Percentiles rank a stretch among this genome's conserved stretches.
Conservation (phyloP, 2,888 invertebrate species). For the Drosophila mercatorum region DNA sequence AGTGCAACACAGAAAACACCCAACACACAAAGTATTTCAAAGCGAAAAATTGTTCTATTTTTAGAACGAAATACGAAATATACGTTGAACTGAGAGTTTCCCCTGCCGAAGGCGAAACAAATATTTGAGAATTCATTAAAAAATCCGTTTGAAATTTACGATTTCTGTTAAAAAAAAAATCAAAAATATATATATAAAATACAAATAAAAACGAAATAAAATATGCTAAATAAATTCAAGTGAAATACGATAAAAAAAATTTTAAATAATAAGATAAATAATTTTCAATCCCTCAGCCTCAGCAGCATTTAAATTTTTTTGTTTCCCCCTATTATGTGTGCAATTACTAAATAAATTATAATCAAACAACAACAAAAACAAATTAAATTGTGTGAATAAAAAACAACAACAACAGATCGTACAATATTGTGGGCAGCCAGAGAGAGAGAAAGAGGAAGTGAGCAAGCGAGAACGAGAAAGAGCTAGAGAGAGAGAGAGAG, state of each 20-base stretch:
- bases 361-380: slow-evolving; percentile 30
- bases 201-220: neutral
- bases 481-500: neutral
- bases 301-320: slow-evolving; percentile 65
- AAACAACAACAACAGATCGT: slow-evolving; percentile 35
- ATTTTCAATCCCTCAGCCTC: slow-evolving; percentile 14
- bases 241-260: slow-evolving; percentile 19
- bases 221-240: slow-evolving; percentile 6
- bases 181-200: neutral
- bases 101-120: slow-evolving; percentile 17
- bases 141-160: slow-evolving; percentile 29
- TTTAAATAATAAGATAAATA: slow-evolving; percentile 17
- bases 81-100: slow-evolving; percentile 39
- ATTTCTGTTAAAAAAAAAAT: slow-evolving; percentile 3
- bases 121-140: slow-evolving; percentile 48
- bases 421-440: slow-evolving; percentile 26
- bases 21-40: slow-evolving; percentile 34
- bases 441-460: slow-evolving; percentile 6
- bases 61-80: slow-evolving; percentile 46
- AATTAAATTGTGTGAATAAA: slow-evolving; percentile 71
- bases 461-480: neutral
- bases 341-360: slow-evolving; percentile 71
- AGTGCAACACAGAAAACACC: slow-evolving; percentile 47
- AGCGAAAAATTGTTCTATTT: slow-evolving; percentile 62
- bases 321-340: slow-evolving; percentile 64